A percentile compares a stretch with the other conserved stretches of the same genome.
Evolutionary conservation across 2,113 vertebrate species (phyloP).

Genomic region (Triplophysa tibetana): DNA sequence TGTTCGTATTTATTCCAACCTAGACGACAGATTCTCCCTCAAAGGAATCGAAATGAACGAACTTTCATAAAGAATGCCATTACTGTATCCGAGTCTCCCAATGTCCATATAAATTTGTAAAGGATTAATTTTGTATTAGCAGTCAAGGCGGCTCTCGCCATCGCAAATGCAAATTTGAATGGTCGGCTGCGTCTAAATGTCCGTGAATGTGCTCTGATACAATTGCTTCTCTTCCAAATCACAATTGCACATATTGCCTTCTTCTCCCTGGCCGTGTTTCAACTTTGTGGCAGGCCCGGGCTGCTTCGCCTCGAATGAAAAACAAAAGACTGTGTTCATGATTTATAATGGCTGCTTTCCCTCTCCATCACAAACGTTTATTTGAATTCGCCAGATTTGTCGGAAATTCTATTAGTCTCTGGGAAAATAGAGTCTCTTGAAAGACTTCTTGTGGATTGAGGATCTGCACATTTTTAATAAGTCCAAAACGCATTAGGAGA

Average conservation of each 20-base stretch:
- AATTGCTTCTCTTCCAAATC: conserved; percentile 59
- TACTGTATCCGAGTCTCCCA: conserved; percentile 52
- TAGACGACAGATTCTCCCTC: conserved; percentile 51
- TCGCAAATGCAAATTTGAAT: conserved; percentile 69
- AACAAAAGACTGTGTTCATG: conserved; percentile 49
- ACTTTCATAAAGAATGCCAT: conserved; percentile 64
- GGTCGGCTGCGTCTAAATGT: conserved; percentile 61
- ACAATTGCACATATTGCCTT: conserved; percentile 55
- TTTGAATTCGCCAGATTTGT: conserved; percentile 48
- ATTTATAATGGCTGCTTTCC: conserved; percentile 45
- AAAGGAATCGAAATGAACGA: conserved; percentile 63
- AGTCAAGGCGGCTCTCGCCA: conserved; percentile 51
- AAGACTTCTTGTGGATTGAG: conserved; percentile 40
- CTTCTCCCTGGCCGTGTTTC: conserved; percentile 47
- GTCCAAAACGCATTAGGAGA: conserved; percentile 47
- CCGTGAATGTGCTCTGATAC: conserved; percentile 50
- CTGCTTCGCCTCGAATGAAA: conserved; percentile 45
- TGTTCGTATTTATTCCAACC: conserved; percentile 60
- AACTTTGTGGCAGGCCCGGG: conserved; percentile 25
- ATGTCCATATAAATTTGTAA: conserved; percentile 65
- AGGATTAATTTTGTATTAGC: conserved; percentile 70
- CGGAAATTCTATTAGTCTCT: conserved; percentile 53
- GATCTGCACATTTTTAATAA: conserved; percentile 47
- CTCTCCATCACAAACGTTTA: conserved; percentile 29
- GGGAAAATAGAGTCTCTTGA: conserved; percentile 46